Evolutionary conservation across 2,888 invertebrate genomes (phyloP).

Genomic region (Metallyticus violacea): DNA sequence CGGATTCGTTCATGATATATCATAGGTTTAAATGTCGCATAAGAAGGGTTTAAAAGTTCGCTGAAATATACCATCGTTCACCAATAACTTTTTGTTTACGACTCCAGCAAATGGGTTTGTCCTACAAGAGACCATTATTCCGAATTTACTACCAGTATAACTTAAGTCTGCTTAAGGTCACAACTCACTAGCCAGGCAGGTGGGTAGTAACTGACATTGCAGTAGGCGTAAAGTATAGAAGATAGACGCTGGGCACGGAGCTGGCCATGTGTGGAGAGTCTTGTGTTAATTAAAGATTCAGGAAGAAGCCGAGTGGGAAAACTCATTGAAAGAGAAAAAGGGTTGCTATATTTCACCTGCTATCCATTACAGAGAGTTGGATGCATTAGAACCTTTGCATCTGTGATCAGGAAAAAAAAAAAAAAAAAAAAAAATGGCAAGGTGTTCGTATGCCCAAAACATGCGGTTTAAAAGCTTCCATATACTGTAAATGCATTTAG

Average conservation of each 20-base stretch:
- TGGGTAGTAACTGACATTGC: neutral
- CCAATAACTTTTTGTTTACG: neutral
- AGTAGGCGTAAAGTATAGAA: neutral
- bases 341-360: neutral
- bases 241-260: neutral
- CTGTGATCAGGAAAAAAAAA: no score
- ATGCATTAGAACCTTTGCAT: neutral
- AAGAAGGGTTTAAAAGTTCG: neutral
- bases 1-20: neutral
- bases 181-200: neutral
- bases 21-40: neutral
- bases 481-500: neutral
- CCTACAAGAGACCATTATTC: neutral
- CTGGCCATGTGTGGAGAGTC: neutral
- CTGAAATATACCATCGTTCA: neutral
- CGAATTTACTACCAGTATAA: neutral
- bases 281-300: neutral
- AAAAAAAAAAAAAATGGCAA: no score
- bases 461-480: neutral
- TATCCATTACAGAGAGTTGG: neutral
- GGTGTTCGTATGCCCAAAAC: neutral
- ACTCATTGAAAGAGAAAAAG: neutral
- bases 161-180: neutral
- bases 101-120: neutral
- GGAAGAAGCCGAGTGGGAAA: neutral